These are phyloP conservation scores for Puntigrus tetrazona DNA, from an alignment of 2,113 vertebrate species.

Conservation along the genomic window DNA sequence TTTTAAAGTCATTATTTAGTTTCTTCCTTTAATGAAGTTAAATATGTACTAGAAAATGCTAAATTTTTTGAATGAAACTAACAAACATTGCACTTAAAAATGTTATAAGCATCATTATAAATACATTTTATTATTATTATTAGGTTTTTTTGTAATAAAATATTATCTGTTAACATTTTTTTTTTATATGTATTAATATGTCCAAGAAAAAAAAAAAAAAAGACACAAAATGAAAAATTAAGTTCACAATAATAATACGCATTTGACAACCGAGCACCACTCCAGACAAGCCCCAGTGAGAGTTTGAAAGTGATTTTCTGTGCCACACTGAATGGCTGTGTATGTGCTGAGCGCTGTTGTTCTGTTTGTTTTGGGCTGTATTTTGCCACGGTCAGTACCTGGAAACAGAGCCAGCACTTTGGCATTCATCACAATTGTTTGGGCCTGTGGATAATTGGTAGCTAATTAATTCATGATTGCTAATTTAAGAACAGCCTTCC, in stretches of 20 bases:
- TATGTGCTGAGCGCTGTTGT: neutral
- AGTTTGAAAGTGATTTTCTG: neutral
- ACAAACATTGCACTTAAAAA: too few species aligned
- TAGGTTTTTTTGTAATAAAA: too few species aligned
- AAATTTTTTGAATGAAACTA: too few species aligned
- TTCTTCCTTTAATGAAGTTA: too few species aligned
- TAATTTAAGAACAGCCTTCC: constrained; percentile 52
- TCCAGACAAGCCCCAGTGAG: neutral
- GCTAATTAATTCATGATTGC: constrained; percentile 55
- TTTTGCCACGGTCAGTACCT: constrained; percentile 20
- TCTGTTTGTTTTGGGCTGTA: constrained; percentile 28
- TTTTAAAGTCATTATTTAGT: too few species aligned
- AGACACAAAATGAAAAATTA: neutral
- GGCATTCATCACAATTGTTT: constrained; percentile 52
- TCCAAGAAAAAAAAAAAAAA: too few species aligned
- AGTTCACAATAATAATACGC: neutral
- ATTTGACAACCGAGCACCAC: neutral
- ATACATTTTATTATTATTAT: too few species aligned
- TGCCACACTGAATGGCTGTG: neutral
- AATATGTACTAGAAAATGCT: too few species aligned
- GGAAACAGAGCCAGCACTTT: constrained; percentile 38
- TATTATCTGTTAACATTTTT: too few species aligned
- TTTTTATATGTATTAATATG: too few species aligned
- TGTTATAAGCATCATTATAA: too few species aligned
- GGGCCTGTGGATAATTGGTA: constrained; percentile 48